Evolutionary conservation across 2,113 vertebrate species (phyloP).

Genomic region (Thamnophis sirtalis): DNA sequence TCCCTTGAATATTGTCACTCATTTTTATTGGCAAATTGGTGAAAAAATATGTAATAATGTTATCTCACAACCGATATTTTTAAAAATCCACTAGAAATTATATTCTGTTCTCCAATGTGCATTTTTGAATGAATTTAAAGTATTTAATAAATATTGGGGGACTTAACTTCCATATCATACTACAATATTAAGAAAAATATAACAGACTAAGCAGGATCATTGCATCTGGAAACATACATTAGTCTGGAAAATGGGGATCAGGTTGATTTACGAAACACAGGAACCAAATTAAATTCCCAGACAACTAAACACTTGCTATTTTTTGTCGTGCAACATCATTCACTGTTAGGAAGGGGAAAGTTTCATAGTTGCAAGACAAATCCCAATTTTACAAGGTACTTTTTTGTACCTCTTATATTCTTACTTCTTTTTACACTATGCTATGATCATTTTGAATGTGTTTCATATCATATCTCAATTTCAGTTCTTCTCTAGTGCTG

Average conservation of each 20-base stretch:
- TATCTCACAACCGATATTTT: neutral
- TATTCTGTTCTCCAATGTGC: neutral
- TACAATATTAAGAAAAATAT: neutral
- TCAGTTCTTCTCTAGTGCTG: constrained; percentile 27
- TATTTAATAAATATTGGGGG: neutral
- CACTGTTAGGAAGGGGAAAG: neutral
- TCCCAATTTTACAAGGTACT: neutral
- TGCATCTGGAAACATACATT: neutral
- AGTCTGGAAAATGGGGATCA: neutral
- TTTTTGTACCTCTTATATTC: neutral
- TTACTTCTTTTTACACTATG: constrained; percentile 15
- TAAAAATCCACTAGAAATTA: neutral
- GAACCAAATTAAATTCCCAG: neutral
- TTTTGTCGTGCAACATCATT: neutral
- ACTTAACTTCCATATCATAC: neutral
- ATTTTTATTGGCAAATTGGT: neutral
- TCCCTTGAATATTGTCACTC: neutral
- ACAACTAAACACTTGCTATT: neutral
- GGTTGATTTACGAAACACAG: neutral
- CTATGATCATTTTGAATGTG: constrained; percentile 18
- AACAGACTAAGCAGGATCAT: neutral
- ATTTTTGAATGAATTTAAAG: neutral
- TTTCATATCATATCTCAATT: constrained; percentile 33
- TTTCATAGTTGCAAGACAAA: neutral
- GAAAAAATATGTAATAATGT: neutral